Conservation (phyloP, 2,113 vertebrate genomes). For the Pycnonotus jocosus region DNA sequence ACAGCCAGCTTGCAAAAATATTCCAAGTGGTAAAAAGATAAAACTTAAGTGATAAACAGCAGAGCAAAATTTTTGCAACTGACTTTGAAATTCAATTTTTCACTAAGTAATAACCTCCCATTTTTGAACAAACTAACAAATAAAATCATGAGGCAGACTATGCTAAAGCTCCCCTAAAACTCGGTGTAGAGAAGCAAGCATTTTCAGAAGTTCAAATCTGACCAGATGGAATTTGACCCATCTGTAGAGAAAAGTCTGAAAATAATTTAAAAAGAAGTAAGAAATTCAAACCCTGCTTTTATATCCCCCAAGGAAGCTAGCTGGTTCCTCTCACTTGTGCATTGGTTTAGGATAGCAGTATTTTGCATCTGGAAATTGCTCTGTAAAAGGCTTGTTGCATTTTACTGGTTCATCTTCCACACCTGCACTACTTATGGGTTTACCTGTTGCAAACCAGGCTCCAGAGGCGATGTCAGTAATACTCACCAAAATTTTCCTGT, state of each 20-base stretch:
- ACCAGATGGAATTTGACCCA: not conserved
- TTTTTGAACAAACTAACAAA: not conserved
- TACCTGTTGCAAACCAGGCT: not conserved
- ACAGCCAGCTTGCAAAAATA: not conserved
- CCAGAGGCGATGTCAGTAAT: not conserved
- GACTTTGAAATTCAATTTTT: not conserved
- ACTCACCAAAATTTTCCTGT: not conserved
- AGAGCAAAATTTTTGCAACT: not conserved
- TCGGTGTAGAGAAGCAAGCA: not conserved
- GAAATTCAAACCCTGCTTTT: not conserved
- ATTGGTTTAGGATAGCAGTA: not conserved
- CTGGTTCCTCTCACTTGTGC: not conserved
- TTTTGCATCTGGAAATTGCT: not conserved
- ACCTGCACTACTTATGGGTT: accelerated
- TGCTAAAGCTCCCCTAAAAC: not conserved
- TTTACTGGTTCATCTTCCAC: not conserved
- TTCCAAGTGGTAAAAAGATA: not conserved
- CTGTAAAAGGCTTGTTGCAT: not conserved
- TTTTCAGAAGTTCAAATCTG: not conserved
- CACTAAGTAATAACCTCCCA: not conserved
- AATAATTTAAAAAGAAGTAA: not conserved
- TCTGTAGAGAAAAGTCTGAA: not conserved
- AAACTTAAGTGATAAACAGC: not conserved
- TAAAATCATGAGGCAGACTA: not conserved
- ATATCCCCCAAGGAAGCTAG: not conserved